Conservation (phyloP, 2,113 vertebrate genomes). For the Pelecanus crispus region DNA sequence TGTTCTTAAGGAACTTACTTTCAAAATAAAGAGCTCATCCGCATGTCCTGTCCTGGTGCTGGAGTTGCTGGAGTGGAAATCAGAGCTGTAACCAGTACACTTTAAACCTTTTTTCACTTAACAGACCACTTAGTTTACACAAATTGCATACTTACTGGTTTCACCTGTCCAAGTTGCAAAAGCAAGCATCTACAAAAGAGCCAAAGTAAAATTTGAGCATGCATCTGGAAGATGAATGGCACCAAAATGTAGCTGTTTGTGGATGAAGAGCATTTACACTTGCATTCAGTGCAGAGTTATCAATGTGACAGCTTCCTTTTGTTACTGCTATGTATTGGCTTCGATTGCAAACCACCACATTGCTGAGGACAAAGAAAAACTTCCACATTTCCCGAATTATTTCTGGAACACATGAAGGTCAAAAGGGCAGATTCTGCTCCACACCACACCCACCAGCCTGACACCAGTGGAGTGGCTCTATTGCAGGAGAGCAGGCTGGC, state of each 20-base stretch:
- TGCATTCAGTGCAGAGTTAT: slow-evolving; percentile 19
- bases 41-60: neutral
- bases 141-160: slow-evolving; percentile 31
- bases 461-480: neutral
- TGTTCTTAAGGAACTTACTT: slow-evolving; percentile 14
- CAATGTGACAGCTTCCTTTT: slow-evolving; percentile 66
- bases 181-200: slow-evolving; percentile 53
- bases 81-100: neutral
- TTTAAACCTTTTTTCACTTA: slow-evolving; percentile 24
- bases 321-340: slow-evolving; percentile 38
- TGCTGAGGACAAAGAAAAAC: slow-evolving; percentile 54
- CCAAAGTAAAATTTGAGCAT: slow-evolving; percentile 6
- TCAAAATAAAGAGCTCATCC: slow-evolving; percentile 38
- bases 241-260: slow-evolving; percentile 32
- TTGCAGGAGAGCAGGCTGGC: neutral
- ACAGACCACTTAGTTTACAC: slow-evolving; percentile 30
- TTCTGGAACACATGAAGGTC: slow-evolving; percentile 38
- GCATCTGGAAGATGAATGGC: slow-evolving; percentile 36
- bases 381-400: slow-evolving; percentile 56
- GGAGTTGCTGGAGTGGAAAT: slow-evolving; percentile 4
- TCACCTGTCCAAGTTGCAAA: slow-evolving; percentile 65
- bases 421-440: neutral
- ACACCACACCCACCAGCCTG: neutral
- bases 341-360: slow-evolving; percentile 24
- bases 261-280: slow-evolving; percentile 39